These are phyloP conservation scores for Diaperis boleti DNA, from an alignment of 2,888 invertebrate species.

Conservation along the genomic window DNA sequence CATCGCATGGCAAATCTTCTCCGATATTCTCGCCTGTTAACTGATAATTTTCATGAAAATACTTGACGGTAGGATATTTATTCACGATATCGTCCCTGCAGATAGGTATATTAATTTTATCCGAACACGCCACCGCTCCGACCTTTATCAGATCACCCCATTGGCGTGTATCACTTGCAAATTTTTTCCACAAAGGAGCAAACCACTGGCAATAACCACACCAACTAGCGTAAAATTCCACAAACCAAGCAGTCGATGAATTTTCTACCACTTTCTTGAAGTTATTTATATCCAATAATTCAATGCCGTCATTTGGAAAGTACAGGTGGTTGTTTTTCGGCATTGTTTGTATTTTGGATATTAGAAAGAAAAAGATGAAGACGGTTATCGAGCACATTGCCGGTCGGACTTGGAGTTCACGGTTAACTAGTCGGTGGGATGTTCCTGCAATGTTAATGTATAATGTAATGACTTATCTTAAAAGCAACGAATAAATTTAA, in stretches of 20 bases:
- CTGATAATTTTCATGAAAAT: slow-evolving; percentile 77
- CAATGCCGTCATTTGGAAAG: slow-evolving; percentile 74
- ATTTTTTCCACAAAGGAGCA: slow-evolving; percentile 86
- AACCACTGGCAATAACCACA: slow-evolving; percentile 95
- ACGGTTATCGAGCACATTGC: no score
- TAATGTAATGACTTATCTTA: no score
- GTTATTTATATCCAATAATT: slow-evolving; percentile 75
- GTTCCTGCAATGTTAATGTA: no score
- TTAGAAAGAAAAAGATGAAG: no score
- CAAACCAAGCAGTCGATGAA: slow-evolving; percentile 77
- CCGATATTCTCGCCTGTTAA: slow-evolving; percentile 74
- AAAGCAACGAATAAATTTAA: no score
- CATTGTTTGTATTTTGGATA: background rate
- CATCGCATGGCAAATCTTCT: slow-evolving; percentile 69
- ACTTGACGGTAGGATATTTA: slow-evolving; percentile 88
- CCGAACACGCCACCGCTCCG: slow-evolving; percentile 87
- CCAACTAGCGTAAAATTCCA: slow-evolving; percentile 97
- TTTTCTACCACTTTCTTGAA: slow-evolving; percentile 76
- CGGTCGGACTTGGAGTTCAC: no score
- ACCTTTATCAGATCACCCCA: slow-evolving; percentile 83
- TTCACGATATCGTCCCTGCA: slow-evolving; percentile 91
- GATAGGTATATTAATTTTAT: slow-evolving; percentile 69
- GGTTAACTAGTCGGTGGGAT: no score
- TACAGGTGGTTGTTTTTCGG: slow-evolving; percentile 68
- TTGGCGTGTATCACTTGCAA: slow-evolving; percentile 73